Evolutionary conservation across 2,113 vertebrate genomes (phyloP).

Genomic region (Clarias batrachus): DNA sequence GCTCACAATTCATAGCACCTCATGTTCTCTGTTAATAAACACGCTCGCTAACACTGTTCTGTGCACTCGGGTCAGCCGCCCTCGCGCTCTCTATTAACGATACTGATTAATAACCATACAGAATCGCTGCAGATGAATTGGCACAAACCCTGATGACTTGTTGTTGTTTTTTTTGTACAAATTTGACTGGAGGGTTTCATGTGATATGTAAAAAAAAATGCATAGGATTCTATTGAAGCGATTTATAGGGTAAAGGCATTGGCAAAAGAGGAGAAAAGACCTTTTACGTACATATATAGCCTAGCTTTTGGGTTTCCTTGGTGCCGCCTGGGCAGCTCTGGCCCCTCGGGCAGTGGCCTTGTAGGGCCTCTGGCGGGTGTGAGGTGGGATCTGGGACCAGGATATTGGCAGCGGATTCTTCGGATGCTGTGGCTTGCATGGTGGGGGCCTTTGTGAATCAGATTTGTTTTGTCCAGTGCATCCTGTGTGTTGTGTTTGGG

Average conservation of each 20-base stretch:
- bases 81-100: neutral
- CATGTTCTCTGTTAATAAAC: constrained; percentile 1
- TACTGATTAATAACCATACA: neutral
- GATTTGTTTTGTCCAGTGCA: no score
- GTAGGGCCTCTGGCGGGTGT: no score
- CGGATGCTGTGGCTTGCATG: no score
- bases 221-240: neutral
- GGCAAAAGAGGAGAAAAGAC: neutral
- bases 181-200: neutral
- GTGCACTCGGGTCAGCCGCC: neutral
- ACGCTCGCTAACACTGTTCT: neutral
- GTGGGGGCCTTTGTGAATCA: no score
- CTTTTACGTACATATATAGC: neutral
- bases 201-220: neutral
- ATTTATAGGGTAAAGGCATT: neutral
- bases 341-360: no score
- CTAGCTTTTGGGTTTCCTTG: no score
- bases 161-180: neutral
- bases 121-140: neutral
- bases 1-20: constrained; percentile 6
- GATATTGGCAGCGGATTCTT: no score
- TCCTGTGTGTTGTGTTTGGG: no score
- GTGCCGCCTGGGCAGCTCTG: no score
- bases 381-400: no score
- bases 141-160: neutral